Evolutionary conservation across 1,140 invertebrate genomes (phyloP).

Genomic region (Bombus waltoni): DNA sequence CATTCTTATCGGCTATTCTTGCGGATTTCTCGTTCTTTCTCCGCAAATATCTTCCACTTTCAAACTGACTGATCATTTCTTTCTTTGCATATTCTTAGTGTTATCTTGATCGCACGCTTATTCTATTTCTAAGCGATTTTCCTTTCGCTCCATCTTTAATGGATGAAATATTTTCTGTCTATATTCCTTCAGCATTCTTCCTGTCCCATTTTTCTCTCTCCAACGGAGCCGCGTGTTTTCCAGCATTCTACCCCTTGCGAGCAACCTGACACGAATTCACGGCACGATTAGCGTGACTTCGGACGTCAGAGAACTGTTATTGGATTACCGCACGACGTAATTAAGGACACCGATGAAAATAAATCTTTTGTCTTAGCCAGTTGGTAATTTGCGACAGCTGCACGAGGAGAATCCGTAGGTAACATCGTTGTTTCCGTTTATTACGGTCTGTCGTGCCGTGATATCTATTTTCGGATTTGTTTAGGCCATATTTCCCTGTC

Average conservation of each 20-base stretch:
- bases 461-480: neutral
- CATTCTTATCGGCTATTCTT: neutral
- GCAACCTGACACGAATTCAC: neutral
- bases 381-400: conserved; percentile 16
- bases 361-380: conserved; percentile 6
- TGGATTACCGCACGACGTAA: conserved; percentile 28
- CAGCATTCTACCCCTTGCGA: neutral
- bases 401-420: neutral
- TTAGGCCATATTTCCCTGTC: neutral
- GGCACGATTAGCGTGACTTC: conserved; percentile 41
- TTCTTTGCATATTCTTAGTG: too few relatives aligned
- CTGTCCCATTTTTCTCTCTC: too few relatives aligned
- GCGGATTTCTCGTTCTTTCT: too few relatives aligned
- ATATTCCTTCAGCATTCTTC: too few relatives aligned
- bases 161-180: too few relatives aligned
- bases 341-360: conserved; percentile 23
- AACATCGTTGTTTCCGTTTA: conserved; percentile 5
- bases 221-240: too few relatives aligned
- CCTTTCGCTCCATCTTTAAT: too few relatives aligned
- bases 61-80: neutral
- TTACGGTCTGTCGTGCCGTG: neutral
- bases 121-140: too few relatives aligned
- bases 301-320: neutral
- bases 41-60: too few relatives aligned
- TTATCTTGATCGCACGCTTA: too few relatives aligned